Percentiles rank a stretch among this genome's conserved stretches.
Evolutionary conservation across 2,113 vertebrate species (phyloP).

Genomic region (Aspidoscelis tigris): DNA sequence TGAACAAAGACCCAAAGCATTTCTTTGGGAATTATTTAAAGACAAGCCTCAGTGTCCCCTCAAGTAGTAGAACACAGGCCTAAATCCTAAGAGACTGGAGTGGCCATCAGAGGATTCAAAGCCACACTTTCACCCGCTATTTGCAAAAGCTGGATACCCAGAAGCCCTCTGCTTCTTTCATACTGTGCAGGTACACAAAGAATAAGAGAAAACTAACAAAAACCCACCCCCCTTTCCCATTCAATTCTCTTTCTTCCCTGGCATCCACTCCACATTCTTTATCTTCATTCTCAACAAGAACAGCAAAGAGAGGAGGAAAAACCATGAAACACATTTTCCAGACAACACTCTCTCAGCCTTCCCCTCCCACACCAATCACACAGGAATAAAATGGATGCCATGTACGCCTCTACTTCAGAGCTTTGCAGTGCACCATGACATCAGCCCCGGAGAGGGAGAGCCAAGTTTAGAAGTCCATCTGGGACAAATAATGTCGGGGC

Average conservation of each 20-base stretch:
- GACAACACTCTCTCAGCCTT: slow-evolving; percentile 33
- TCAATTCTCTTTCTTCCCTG: slow-evolving; percentile 45
- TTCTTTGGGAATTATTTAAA: too few relatives aligned
- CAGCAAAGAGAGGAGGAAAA: slow-evolving; percentile 45
- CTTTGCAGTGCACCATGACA: slow-evolving; percentile 67
- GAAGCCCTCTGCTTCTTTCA: not conserved
- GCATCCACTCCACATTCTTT: slow-evolving; percentile 44
- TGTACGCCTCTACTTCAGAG: slow-evolving; percentile 40
- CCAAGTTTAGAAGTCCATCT: slow-evolving; percentile 73
- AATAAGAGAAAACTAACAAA: not conserved
- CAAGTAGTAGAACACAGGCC: too few relatives aligned
- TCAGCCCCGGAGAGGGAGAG: slow-evolving; percentile 56
- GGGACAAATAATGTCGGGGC: slow-evolving; percentile 67
- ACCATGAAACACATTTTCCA: slow-evolving; percentile 68
- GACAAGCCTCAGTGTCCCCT: too few relatives aligned
- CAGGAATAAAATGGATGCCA: slow-evolving; percentile 52
- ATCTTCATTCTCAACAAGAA: slow-evolving; percentile 46
- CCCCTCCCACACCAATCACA: slow-evolving; percentile 46
- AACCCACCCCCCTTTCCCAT: not conserved
- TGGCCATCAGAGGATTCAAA: not conserved
- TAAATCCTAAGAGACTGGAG: too few relatives aligned
- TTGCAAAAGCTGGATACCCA: not conserved
- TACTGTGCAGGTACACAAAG: not conserved
- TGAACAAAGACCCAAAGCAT: too few relatives aligned
- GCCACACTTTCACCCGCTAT: not conserved